These are phyloP conservation scores for Heterochromis multidens DNA, from an alignment of 2,113 vertebrate species.

Conservation along the genomic window DNA sequence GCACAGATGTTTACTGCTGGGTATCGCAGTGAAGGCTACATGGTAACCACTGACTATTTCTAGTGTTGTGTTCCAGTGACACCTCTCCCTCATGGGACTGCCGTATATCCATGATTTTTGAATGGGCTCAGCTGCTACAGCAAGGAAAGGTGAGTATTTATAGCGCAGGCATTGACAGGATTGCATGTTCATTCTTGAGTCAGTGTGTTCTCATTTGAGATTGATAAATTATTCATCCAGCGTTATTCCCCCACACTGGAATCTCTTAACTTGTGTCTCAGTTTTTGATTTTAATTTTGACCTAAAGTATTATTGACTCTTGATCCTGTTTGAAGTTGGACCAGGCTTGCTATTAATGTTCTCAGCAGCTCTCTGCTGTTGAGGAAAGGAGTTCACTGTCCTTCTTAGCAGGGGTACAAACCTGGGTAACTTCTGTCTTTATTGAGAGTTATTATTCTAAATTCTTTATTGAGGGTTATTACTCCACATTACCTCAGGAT, in stretches of 20 bases:
- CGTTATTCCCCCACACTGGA: background rate
- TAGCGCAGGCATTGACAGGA: background rate
- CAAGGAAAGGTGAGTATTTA: constrained; percentile 30
- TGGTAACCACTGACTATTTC: constrained; percentile 44
- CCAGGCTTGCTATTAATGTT: constrained; percentile 30
- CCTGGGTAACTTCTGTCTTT: constrained; percentile 15
- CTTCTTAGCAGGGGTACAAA: constrained; percentile 18
- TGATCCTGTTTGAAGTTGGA: constrained; percentile 30
- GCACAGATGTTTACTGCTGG: constrained; percentile 69
- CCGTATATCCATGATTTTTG: constrained; percentile 22
- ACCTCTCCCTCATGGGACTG: constrained; percentile 23
- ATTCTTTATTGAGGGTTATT: constrained; percentile 37
- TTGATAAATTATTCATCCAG: constrained; percentile 48
- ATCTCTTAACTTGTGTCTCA: constrained; percentile 22
- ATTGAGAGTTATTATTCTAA: constrained; percentile 37
- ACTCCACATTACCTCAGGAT: constrained; percentile 33
- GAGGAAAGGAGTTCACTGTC: constrained; percentile 3
- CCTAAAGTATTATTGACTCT: constrained; percentile 45
- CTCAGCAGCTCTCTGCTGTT: constrained; percentile 6
- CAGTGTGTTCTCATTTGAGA: constrained; percentile 34
- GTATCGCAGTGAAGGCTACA: constrained; percentile 27
- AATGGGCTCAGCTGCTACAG: constrained; percentile 42
- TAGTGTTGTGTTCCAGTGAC: constrained; percentile 40
- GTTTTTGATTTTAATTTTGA: constrained; percentile 47
- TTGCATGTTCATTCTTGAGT: constrained; percentile 38